Percentiles rank a stretch among this genome's conserved stretches.
Evolutionary conservation across 2,888 invertebrate genomes (phyloP).

Genomic region (Leptopilina myrica): DNA sequence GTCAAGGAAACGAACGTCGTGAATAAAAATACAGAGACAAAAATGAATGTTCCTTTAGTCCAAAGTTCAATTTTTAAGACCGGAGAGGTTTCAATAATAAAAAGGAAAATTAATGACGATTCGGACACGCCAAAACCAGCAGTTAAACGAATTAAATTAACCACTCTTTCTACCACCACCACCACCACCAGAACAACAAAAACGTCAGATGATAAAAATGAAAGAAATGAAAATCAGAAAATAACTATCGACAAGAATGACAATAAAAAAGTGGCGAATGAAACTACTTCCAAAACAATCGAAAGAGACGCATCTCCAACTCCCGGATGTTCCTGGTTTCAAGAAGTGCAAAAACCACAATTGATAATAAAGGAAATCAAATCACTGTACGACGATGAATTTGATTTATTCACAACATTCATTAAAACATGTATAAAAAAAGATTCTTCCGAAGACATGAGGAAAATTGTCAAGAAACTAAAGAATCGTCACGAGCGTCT

Average conservation of each 20-base stretch:
- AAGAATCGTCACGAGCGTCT: conserved; percentile 65
- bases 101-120: background rate
- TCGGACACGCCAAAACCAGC: background rate
- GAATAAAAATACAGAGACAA: background rate
- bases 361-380: conserved; percentile 42
- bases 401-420: conserved; percentile 63
- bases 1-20: background rate
- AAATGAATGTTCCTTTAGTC: background rate
- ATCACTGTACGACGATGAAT: conserved; percentile 56
- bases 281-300: background rate
- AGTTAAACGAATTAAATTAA: conserved; percentile 4
- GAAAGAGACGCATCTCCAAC: conserved; percentile 4
- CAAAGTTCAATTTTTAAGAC: conserved; percentile 11
- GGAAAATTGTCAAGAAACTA: conserved; percentile 63
- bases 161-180: background rate
- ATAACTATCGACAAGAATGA: background rate
- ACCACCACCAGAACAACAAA: background rate
- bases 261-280: background rate
- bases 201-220: background rate
- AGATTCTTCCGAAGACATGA: conserved; percentile 61
- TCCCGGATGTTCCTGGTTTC: conserved; percentile 29
- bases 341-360: conserved; percentile 12
- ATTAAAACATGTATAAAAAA: conserved; percentile 64
- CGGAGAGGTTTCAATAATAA: conserved; percentile 3
- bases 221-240: background rate